Conservation (phyloP, 2,797 vertebrate genomes). For the Cuniculus paca region DNA sequence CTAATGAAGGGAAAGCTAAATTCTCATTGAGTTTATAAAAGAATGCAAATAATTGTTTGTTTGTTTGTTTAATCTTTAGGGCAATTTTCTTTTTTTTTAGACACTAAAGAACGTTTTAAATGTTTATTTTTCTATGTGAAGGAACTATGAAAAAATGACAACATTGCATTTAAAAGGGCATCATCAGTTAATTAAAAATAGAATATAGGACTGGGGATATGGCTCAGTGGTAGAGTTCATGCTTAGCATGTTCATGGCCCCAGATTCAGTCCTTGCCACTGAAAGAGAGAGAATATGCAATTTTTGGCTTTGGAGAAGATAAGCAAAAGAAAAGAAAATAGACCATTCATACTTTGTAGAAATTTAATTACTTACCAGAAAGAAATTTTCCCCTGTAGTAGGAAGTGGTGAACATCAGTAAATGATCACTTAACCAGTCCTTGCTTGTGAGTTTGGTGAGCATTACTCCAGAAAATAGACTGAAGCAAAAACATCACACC, state of each 20-base stretch:
- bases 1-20: background rate
- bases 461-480: slow-evolving; percentile 89
- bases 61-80: background rate
- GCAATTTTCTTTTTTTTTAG: slow-evolving; percentile 53
- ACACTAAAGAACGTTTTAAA: slow-evolving; percentile 56
- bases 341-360: slow-evolving; percentile 42
- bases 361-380: slow-evolving; percentile 37
- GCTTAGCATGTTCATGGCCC: background rate
- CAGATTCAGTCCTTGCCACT: background rate
- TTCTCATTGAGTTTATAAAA: slow-evolving; percentile 18
- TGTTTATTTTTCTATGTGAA: background rate
- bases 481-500: slow-evolving; percentile 92
- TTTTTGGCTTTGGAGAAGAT: slow-evolving; percentile 37
- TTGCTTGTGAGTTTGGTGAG: slow-evolving; percentile 87
- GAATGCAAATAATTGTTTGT: slow-evolving; percentile 46
- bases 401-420: slow-evolving; percentile 12
- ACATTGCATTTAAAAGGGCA: slow-evolving; percentile 4
- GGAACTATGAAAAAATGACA: slow-evolving; percentile 36
- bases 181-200: slow-evolving; percentile 25
- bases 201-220: background rate
- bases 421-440: slow-evolving; percentile 33
- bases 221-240: background rate
- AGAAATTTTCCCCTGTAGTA: background rate
- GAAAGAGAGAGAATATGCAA: background rate
- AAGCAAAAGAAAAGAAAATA: slow-evolving; percentile 37